Base-by-base conservation (phyloP, 2,113 vertebrate genomes). In the Embiotoca jacksoni region DNA sequence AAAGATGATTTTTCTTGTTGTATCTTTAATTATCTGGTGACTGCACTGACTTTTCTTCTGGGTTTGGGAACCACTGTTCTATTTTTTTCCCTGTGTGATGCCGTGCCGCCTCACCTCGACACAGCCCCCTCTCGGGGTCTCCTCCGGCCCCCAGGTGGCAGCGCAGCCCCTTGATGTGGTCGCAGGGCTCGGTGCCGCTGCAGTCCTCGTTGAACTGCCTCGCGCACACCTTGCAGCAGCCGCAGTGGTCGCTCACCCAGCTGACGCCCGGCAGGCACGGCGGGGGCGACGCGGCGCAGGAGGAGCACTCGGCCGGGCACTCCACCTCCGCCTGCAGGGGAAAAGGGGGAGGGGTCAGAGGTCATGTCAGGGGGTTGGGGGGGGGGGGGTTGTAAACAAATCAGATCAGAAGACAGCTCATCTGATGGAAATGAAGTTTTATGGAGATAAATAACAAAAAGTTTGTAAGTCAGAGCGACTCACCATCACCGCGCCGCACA, bases 131-230 rank as follows among this genome's bases (percentile, higher is more conserved):
- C 2, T 78, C 47, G 0, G 92, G 91, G 69, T 91, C 86, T 30
- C 90, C 94, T 70, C 88, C 77, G 0, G 90, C 89, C 83, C 93
- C 95, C 69, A 94, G 92, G 5, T 94, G 92, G 89, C 95, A 95
- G 82, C 66, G 92, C 44, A 95, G 93, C 32, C 94, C 95, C 87
- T 94, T 95, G 82, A 95, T 95, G 83, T 94, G 92, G 76, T 95
- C 95, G 1, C 95, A 95, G 58, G 94, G 94, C 66, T 90, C 75
- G 0, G 72, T 72, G 23, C 78, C 14, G 8, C 92, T 82, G 63
- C 95, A 95, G 85, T 94, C 93, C 69, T 95, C 84, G 37, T 95
- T 95, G 77, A 94, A 94, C 92, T 95, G 94, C 68, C 84, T 78
- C 0, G 95, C 93, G 6, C 95, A 95, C 31, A 94, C 87, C 72